Conservation (phyloP, 2,888 invertebrate species). For the Alviniconcha strummeri region DNA sequence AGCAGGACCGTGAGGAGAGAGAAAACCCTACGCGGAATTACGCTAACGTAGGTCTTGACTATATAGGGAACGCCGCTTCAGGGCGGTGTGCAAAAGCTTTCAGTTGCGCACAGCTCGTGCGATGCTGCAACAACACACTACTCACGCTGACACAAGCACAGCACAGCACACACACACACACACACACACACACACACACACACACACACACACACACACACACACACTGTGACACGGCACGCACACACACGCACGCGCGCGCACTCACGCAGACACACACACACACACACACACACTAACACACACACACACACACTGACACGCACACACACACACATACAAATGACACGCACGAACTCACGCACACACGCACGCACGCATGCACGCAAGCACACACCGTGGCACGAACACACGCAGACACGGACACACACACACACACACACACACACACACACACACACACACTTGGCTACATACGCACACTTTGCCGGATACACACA, state of each 20-base stretch:
- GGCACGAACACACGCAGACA: background rate
- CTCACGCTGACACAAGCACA: background rate
- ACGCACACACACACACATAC: too few species aligned
- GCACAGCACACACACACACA: background rate
- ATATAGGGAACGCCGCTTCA: too few species aligned
- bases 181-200: background rate
- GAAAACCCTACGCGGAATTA: too few species aligned
- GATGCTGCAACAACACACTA: background rate
- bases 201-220: too few species aligned
- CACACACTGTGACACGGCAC: too few species aligned
- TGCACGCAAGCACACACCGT: background rate
- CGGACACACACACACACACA: background rate
- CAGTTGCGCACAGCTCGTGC: background rate
- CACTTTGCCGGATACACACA: too few species aligned
- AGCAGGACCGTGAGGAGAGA: background rate
- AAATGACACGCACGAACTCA: too few species aligned
- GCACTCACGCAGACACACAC: background rate
- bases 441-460: background rate
- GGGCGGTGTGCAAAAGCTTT: too few species aligned
- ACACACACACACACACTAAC: background rate
- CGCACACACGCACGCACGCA: constrained; percentile 2
- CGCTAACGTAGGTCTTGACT: too few species aligned
- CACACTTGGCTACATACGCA: too few species aligned
- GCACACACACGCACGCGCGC: background rate
- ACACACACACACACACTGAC: too few species aligned